Evolutionary conservation across 2,797 vertebrate species (phyloP).

Genomic region (Karalla daura): DNA sequence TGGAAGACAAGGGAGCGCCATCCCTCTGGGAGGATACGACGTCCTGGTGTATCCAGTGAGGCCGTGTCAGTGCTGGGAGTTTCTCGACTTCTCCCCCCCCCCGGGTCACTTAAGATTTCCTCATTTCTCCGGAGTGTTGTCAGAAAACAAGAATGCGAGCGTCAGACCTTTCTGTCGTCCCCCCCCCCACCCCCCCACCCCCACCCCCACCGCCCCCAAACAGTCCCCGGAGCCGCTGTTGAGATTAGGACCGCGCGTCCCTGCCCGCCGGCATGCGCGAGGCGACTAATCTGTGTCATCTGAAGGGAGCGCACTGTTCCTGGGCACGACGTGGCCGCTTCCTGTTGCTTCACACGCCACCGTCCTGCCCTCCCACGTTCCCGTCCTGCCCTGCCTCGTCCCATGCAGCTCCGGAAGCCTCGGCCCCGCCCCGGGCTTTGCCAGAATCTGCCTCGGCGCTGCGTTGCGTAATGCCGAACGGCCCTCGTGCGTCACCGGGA

Average conservation of each 20-base stretch:
- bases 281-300: constrained; percentile 38
- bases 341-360: constrained; percentile 54
- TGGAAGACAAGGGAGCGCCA: constrained; percentile 18
- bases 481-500: constrained; percentile 76
- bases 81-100: constrained; percentile 42
- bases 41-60: constrained; percentile 38
- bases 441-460: constrained; percentile 53
- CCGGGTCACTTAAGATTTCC: constrained; percentile 37
- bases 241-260: not conserved
- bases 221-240: no score
- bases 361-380: constrained; percentile 44
- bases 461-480: constrained; percentile 75
- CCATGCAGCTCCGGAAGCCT: constrained; percentile 57
- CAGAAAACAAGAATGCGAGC: constrained; percentile 4
- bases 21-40: constrained; percentile 39
- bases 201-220: no score
- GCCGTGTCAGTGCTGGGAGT: constrained; percentile 58
- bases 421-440: constrained; percentile 64
- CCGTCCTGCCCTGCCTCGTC: constrained; percentile 59
- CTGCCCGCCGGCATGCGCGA: not conserved
- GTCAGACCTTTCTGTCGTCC: not conserved
- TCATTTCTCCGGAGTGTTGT: constrained; percentile 19
- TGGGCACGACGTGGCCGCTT: constrained; percentile 32
- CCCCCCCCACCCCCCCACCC: no score
- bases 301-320: constrained; percentile 19